Evolutionary conservation across 2,888 invertebrate species (phyloP), one percentile per base, ranked within the genome.

Genomic region (Leptogaster cylindrica): DNA sequence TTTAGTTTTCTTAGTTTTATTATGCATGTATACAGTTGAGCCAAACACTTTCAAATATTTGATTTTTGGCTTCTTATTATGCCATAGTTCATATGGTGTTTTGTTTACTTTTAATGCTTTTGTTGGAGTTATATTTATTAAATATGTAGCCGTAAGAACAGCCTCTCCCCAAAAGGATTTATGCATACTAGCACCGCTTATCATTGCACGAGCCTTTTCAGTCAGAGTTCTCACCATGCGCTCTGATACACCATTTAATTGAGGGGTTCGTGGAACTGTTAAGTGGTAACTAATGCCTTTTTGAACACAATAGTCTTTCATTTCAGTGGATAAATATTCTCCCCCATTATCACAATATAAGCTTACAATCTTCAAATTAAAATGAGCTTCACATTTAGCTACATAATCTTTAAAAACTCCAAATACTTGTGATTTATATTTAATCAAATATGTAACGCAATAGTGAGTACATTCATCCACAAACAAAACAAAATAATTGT

Each of bases 31-130:
- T 28, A 73, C 74, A 14, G 75, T 77, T 16, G 74, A 75, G 70
- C 76, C 77, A 51, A 78, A 78, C 61, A 75, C 70, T 70, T 71
- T 75, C 67, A 78, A 71, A 73, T 74, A 68, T 67, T 75, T 73
- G 65, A 76, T 61, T 68, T 70, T 31, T 41, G 79, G 77, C 70
- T 76, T 79, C 72, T 73, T 77, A 71, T 65, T 70, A 73, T 77
- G 74, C 78, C 78, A 79, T 71, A 77, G 63, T 72, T 79, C 78
- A 73, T 71, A 79, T 71, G 78, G 78, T 71, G 78, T 78, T 74
- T 76, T 75, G 61, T 65, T 66, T 48, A 64, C 2, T 65, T 73
- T 74, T 23, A 78, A 63, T 27, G 76, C 75, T 74, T 72, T 75
- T 50, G 75, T 78, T 41, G 78, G 77, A n/a, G 72, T 72, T 61